Evolutionary conservation across 1,140 invertebrate species (phyloP).

Genomic region (Drosophila micromelanica): DNA sequence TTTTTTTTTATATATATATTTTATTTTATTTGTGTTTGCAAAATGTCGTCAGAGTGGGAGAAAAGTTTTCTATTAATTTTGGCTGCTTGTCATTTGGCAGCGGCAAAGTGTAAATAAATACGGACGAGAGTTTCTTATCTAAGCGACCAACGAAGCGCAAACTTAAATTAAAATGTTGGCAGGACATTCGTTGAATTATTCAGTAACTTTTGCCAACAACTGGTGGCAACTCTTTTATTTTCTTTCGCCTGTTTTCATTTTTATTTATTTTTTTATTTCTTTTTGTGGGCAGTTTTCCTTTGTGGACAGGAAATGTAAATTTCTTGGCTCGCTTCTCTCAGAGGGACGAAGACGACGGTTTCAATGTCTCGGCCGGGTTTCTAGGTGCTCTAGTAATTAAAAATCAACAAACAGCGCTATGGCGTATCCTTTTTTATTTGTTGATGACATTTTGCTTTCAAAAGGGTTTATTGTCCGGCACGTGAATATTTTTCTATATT

Average conservation of each 20-base stretch:
- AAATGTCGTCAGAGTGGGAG: conserved; percentile 40
- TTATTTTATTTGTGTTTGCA: conserved; percentile 57
- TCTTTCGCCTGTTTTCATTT: conserved; percentile 42
- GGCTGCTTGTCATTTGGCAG: conserved; percentile 69
- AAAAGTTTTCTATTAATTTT: conserved; percentile 82
- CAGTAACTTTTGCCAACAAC: conserved; percentile 58
- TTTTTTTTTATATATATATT: conserved; percentile 7
- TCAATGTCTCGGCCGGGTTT: conserved; percentile 33
- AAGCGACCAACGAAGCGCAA: conserved; percentile 70
- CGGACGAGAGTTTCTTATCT: conserved; percentile 69
- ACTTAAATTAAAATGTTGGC: conserved; percentile 83
- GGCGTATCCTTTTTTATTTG: background rate
- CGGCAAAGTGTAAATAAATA: conserved; percentile 80
- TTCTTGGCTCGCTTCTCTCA: conserved; percentile 17
- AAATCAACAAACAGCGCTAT: conserved; percentile 55
- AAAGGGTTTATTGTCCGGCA: conserved; percentile 1
- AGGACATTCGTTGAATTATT: conserved; percentile 81
- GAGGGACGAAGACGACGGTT: conserved; percentile 14
- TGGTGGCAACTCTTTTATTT: conserved; percentile 46
- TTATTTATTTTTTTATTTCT: conserved; percentile 37
- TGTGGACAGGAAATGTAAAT: conserved; percentile 53
- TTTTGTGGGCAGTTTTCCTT: conserved; percentile 50
- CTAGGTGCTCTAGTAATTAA: conserved; percentile 63
- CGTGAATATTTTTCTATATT: conserved; percentile 4
- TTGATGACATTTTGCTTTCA: conserved; percentile 33